These are phyloP conservation scores for Sclerodermus sp. DNA, from an alignment of 2,888 invertebrate genomes.

Conservation along the genomic window DNA sequence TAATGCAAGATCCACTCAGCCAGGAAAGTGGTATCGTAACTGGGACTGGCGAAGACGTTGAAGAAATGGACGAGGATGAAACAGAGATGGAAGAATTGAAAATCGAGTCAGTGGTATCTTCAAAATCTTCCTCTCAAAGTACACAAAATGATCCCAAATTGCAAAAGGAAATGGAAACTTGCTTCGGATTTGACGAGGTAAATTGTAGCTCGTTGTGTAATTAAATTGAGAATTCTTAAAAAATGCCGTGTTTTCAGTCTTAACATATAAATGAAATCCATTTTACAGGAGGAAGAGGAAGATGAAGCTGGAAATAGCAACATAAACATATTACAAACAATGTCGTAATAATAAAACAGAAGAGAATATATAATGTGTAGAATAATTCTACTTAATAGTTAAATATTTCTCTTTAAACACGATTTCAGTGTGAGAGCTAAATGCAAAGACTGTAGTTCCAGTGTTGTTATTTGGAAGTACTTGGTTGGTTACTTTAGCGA, in stretches of 20 bases:
- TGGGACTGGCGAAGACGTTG: slow-evolving; percentile 53
- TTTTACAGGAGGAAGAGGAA: slow-evolving; percentile 54
- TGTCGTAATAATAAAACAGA: slow-evolving; percentile 49
- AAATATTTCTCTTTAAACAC: slow-evolving; percentile 42
- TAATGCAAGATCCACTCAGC: slow-evolving; percentile 53
- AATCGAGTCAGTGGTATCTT: slow-evolving; percentile 42
- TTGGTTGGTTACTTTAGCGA: slow-evolving; percentile 22
- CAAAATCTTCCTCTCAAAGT: slow-evolving; percentile 38
- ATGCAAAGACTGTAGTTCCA: slow-evolving; percentile 18
- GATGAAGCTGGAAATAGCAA: slow-evolving; percentile 58
- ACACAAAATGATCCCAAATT: slow-evolving; percentile 46
- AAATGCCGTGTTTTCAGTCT: too few species aligned
- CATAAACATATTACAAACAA: slow-evolving; percentile 51
- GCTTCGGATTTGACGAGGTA: slow-evolving; percentile 81
- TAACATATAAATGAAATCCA: not conserved
- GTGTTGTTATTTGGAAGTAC: slow-evolving; percentile 23
- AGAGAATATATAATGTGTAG: slow-evolving; percentile 13
- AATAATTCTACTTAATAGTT: slow-evolving; percentile 47
- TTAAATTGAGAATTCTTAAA: not conserved
- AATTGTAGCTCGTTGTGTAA: slow-evolving; percentile 20
- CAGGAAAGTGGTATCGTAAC: slow-evolving; percentile 60
- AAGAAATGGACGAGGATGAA: slow-evolving; percentile 58
- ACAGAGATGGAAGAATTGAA: slow-evolving; percentile 51
- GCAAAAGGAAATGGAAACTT: slow-evolving; percentile 73
- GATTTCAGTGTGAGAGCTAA: slow-evolving; percentile 32